A percentile compares a stretch with the other conserved stretches of the same genome.
Conservation (phyloP, 1,140 invertebrate genomes). For the Epicauta chinensis region DNA sequence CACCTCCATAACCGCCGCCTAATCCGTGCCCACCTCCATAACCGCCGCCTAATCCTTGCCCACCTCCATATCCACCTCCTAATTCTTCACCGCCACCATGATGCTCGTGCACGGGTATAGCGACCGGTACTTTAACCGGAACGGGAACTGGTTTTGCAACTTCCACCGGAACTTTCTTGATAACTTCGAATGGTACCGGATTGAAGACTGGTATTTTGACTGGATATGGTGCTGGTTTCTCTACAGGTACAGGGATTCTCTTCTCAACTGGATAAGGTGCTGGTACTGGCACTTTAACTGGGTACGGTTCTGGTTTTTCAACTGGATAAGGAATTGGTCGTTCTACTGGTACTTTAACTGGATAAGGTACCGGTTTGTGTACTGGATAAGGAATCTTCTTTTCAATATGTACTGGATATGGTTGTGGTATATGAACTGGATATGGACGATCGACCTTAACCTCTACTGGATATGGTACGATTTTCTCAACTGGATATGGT, state of each 20-base stretch:
- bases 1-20: constrained; percentile 13
- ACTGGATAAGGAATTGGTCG: constrained; percentile 57
- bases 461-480: constrained; percentile 56
- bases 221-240: constrained; percentile 58
- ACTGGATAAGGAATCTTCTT: constrained; percentile 43
- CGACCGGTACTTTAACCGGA: constrained; percentile 61
- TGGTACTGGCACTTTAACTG: constrained; percentile 53
- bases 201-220: constrained; percentile 58
- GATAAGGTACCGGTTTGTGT: constrained; percentile 50
- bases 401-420: constrained; percentile 40
- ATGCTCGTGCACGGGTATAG: constrained; percentile 49
- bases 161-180: constrained; percentile 57
- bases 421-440: constrained; percentile 48
- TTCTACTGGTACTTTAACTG: constrained; percentile 47
- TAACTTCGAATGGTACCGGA: constrained; percentile 57
- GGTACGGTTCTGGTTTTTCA: constrained; percentile 53
- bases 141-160: constrained; percentile 51
- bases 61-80: constrained; percentile 28
- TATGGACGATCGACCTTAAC: constrained; percentile 54
- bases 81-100: constrained; percentile 31
- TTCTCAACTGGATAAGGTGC: constrained; percentile 52
- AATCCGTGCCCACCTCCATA: constrained; percentile 25
- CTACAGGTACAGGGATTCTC: constrained; percentile 51
- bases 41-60: constrained; percentile 25
- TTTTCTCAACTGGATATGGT: constrained; percentile 52